These are phyloP conservation scores for Arctocebus calabarensis DNA, from an alignment of 2,797 vertebrate species.

Conservation along the genomic window DNA sequence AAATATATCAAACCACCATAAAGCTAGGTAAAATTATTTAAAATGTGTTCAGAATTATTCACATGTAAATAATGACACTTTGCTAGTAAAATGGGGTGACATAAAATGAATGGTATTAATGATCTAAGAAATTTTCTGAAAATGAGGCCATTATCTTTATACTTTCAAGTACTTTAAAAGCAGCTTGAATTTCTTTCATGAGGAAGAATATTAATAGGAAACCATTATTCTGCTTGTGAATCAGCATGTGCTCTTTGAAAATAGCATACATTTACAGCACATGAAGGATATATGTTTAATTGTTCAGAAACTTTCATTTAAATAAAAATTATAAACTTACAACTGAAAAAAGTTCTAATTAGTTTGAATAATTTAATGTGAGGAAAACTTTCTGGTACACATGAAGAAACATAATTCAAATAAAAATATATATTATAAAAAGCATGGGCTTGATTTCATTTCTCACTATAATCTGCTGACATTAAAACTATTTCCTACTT, in stretches of 20 bases:
- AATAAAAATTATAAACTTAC: conserved; percentile 53
- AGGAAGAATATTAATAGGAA: conserved; percentile 70
- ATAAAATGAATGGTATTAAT: conserved; percentile 57
- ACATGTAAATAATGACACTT: conserved; percentile 25
- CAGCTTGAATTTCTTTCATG: conserved; percentile 66
- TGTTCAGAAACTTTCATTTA: conserved; percentile 48
- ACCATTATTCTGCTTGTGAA: conserved; percentile 12
- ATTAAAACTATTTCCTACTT: background rate
- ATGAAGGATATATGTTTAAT: conserved; percentile 42
- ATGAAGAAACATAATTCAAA: background rate
- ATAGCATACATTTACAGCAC: conserved; percentile 32
- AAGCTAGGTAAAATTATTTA: conserved; percentile 42
- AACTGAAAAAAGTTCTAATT: conserved; percentile 43
- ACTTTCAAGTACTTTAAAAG: conserved; percentile 79
- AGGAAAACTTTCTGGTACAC: background rate
- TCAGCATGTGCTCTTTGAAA: conserved; percentile 31
- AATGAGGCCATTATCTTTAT: conserved; percentile 66
- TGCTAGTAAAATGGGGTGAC: conserved; percentile 45
- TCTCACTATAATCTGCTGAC: background rate
- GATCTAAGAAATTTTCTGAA: conserved; percentile 63
- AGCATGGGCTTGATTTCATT: background rate
- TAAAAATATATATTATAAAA: background rate
- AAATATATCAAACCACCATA: background rate
- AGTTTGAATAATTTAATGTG: conserved; percentile 37
- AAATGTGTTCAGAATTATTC: conserved; percentile 48